Evolutionary conservation across 1,140 invertebrate genomes (phyloP), one percentile per base, ranked within the genome.

Genomic region (Neotoxoptera formosana): DNA sequence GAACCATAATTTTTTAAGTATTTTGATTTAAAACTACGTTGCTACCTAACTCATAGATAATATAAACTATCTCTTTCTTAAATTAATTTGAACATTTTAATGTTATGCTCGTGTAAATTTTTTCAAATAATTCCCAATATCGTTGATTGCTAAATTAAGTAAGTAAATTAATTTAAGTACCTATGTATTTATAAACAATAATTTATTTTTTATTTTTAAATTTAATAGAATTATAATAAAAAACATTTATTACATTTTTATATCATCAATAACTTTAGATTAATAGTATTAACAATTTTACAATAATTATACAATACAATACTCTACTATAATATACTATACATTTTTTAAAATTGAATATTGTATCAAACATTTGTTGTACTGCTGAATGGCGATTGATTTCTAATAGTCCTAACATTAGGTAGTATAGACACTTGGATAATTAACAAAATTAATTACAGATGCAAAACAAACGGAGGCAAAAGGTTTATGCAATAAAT

Each of bases 401-500:
- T 87, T 87, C 11, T 87, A 48, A 87, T n/a, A 87, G 25, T 84
- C 1, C 25, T 30, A 3, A 9, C n/a, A 87, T 51, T 87, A n/a
- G 2, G 47, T 25, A 48, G 25, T 45, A 45, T 45, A 48, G 30
- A 87, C 45, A 87, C 47, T 87, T 87, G 47, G n/a, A 88, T 88
- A 88, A 88, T 88, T 53, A 88, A 51, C 47, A 53, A 34, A 51
- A 88, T 88, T 88, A 88, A 88, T 88, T 88, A 88, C n/a, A 48
- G 48, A 88, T 48, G 51, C 87, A 53, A 88, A 88, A 88, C n/a
- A 88, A 34, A 88, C 47, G n/a, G 47, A 88, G n/a, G 34, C 87
- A 51, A 51, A 88, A 51, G 87, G 47, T 53, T 88, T 88, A 48
- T 48, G 7, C n/a, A 34, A 88, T 51, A 88, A 51, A 88, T 88